Evolutionary conservation across 2,797 vertebrate genomes (phyloP), one percentile per base, ranked within the genome.

Genomic region (Selene dorsalis): DNA sequence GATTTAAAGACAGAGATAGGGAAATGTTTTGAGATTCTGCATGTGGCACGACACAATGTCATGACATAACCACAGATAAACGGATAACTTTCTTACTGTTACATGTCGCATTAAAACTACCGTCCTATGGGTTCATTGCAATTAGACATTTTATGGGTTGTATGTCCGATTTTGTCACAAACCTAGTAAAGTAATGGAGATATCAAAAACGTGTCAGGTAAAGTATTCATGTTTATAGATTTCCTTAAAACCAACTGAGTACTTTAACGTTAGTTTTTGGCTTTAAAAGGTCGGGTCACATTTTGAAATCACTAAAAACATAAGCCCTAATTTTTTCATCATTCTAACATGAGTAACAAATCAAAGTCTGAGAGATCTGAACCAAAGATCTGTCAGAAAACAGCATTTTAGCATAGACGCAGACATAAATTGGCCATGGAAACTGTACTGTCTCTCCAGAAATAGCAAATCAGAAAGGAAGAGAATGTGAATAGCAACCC

Each of bases 401-500:
- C 26, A 43, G 53, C 63, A 53, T 73, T 82, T 84, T 66, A 65
- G 57, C 63, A 16, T 24, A 73, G 20, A 22, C 3, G 22, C 35
- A 32, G 83, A 59, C 57, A 64, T 55, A 77, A 67, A 64, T 61
- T 75, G 68, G 71, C 67, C 13, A 5, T 65, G 50, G 69, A 73
- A 84, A 83, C 24, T 28, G 6, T 24, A 53, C 73, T 28, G 75
- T 83, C 52, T 59, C 39, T 90, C 79, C 80, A 82, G 66, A 66
- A 85, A 78, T 69, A 70, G 83, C 77, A 81, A 83, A 84, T 85
- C 75, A 69, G 22, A 76, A 87, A 74, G 41, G 61, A 79, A 35
- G 43, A 79, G 71, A 82, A 74, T 41, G 63, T 73, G 78, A 86
- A 84, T 76, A 79, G 79, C 71, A 74, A 73, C 72, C 66, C 72